Conservation (phyloP, 2,888 invertebrate genomes). For the Carabus problematicus region DNA sequence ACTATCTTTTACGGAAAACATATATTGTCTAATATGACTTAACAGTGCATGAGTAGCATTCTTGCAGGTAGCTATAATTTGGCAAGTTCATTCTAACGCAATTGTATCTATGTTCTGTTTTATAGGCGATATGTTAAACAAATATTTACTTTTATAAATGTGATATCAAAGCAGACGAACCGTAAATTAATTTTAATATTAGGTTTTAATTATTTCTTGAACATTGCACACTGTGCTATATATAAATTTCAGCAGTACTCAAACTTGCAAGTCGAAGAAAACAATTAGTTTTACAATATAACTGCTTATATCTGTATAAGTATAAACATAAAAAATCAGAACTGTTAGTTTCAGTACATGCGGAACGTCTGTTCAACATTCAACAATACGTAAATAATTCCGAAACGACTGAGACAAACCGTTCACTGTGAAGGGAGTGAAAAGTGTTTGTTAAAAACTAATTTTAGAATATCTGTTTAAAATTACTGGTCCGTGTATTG, state of each 20-base stretch:
- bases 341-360: not conserved
- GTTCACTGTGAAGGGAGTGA: slow-evolving; percentile 22
- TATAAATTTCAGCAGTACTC: no score
- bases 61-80: no score
- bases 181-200: slow-evolving; percentile 34
- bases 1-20: no score
- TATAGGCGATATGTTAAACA: slow-evolving; percentile 32
- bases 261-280: no score
- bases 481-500: slow-evolving; percentile 33
- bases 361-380: slow-evolving; percentile 36
- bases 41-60: no score
- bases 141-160: slow-evolving; percentile 42
- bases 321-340: no score
- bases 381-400: slow-evolving; percentile 37
- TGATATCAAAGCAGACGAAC: slow-evolving; percentile 36
- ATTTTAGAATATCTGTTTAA: slow-evolving; percentile 42
- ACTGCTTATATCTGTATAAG: no score
- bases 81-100: no score
- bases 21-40: no score
- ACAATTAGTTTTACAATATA: no score
- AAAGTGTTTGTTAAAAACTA: slow-evolving; percentile 43
- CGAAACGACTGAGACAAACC: slow-evolving; percentile 17
- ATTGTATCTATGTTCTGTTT: not conserved
- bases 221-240: not conserved
- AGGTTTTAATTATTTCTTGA: slow-evolving; percentile 35